Base-by-base conservation (phyloP, 2,113 vertebrate genomes). In the Aspiorhynchus laticeps region DNA sequence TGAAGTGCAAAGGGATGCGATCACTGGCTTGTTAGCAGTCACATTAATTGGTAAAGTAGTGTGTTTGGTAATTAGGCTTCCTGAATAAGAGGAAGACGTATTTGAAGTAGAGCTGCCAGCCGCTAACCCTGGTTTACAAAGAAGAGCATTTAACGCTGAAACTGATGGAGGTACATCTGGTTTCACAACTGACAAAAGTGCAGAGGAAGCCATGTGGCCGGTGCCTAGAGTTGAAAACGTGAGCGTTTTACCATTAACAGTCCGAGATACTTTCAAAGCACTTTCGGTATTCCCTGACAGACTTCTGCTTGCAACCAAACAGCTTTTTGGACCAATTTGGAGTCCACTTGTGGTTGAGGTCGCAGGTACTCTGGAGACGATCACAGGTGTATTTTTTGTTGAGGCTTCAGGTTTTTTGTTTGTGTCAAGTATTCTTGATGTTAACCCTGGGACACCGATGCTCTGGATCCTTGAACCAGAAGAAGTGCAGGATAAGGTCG, bases 141-240 rank as follows among this genome's bases (percentile, higher is more conserved):
- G 86, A 43, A 86, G 77, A 51, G 85, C 73, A 61, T 78, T 80
- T 69, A 87, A 63, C 9, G 88, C 79, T 21, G 92, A 82, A 26
- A 89, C 63, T n/a, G 82, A 74, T 3, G 89, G 31, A 14, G 92
- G 67, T 41, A 59, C 6, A 59, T 78, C 86, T 26, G 90, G 95
- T 73, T 95, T 95, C 53, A 94, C 91, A 88, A 94, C 89, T 92
- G 96, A 95, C 91, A 96, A 93, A 73, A 97, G 93, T 90, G 95
- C 91, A 84, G 96, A 96, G 14, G 97, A 96, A 65, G 95, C 93
- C 92, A 97, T 95, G 92, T 97, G 96, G 86, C 95, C 96, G 84
- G 95, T 93, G 93, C 96, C 96, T 83, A 96, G 95, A 92, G 95
- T 96, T 85, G 96, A 95, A 90, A 96, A 94, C 75, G 94, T 93